These are phyloP conservation scores for Axis porcinus DNA, from an alignment of 2,113 vertebrate genomes.

Conservation along the genomic window DNA sequence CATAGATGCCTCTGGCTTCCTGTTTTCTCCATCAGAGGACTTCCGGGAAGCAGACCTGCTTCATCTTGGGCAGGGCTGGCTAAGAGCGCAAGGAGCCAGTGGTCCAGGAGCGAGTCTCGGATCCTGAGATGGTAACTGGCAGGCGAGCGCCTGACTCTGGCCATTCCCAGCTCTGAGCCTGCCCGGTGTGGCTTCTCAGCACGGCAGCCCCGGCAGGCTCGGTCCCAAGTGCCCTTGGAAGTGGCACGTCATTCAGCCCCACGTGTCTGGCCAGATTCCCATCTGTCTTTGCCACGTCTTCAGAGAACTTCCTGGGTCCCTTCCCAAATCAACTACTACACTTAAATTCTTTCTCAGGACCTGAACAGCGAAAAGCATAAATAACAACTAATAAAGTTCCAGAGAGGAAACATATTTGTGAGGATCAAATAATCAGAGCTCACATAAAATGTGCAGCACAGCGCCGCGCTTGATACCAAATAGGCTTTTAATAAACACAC, in stretches of 20 bases:
- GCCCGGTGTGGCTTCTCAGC: background rate
- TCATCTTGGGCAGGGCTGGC: rapidly evolving
- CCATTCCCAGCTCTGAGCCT: background rate
- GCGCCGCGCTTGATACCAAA: background rate
- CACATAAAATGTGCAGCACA: background rate
- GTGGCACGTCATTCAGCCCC: background rate
- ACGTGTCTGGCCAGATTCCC: background rate
- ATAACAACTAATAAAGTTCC: background rate
- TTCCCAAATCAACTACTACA: too few species aligned
- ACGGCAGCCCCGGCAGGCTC: rapidly evolving
- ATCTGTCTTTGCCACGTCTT: background rate
- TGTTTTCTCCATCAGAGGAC: background rate
- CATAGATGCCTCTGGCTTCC: background rate
- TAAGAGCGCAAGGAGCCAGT: background rate
- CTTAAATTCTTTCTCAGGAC: background rate
- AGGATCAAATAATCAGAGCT: background rate
- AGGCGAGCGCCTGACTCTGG: rapidly evolving
- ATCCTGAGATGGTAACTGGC: background rate
- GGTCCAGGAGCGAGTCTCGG: rapidly evolving
- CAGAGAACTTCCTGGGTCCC: background rate
- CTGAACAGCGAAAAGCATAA: background rate
- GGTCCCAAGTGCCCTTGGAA: rapidly evolving
- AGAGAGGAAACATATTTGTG: background rate
- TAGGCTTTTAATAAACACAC: background rate
- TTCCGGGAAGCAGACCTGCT: background rate